Base-by-base conservation (phyloP, 2,113 vertebrate genomes). In the Dermatemys mawii region DNA sequence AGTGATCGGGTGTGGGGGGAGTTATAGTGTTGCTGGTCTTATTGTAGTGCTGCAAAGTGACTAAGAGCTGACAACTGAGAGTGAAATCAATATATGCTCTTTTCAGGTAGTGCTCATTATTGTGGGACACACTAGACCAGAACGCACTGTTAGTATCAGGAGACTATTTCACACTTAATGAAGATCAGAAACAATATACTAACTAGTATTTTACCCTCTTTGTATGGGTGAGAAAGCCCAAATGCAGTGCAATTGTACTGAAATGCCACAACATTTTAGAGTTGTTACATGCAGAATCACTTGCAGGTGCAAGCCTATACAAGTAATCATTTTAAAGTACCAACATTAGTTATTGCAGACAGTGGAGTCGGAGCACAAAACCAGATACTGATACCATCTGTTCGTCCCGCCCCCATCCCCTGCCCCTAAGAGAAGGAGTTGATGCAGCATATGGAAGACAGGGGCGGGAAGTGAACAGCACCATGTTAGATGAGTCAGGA, bases 61-160 rank as follows among this genome's bases (percentile, higher is more conserved):
- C 11, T 94, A 86, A 93, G 83, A 81, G 81, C 93, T 97, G 95
- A 92, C 94, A 93, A 91, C 38, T 53, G 86, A 86, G 95, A 95
- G 93, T 6, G 12, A 93, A 92, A 97, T 97, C 80, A 24, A 95
- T 97, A 87, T 0, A 4, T 84, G 82, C 94, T 95, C 84, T 14
- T 53, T 88, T 87, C 88, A 96, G 90, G 92, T 24, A 83, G 81
- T 86, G 89, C 94, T 95, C 90, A 38, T 96, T 93, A 94, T 95
- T 79, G 75, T 80, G 67, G 90, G 94, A 70, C 83, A 91, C 92
- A 90, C 78, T 35, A 92, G 90, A 86, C 60, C 91, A 96, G 90
- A 90, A 24, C 89, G 41, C 41, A 2, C 88, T 22, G 84, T 84
- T 94, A 88, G 89, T 12, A 41, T 26, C 82, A n/a, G 88, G 85